phyloP scores from a whole-genome alignment of 1,140 invertebrate genomes.

The Physella acuta region DNA sequence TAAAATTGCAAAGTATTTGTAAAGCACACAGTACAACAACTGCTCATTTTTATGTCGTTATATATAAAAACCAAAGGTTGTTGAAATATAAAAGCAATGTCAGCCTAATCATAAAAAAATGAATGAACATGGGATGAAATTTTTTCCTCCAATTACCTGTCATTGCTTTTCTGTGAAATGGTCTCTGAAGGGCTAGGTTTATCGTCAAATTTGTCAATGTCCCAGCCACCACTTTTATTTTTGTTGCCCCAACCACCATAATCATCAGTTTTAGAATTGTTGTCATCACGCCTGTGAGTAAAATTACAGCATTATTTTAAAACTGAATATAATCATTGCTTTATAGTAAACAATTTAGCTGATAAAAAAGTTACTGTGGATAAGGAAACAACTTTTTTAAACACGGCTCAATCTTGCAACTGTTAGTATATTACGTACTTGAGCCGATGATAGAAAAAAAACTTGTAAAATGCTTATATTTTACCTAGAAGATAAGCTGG shows the following conservation, averaged over 20 bases:
- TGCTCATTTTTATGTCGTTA: too few species aligned
- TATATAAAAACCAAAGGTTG: too few species aligned
- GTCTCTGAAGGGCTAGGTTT: slow-evolving; percentile 42
- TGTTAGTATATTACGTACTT: too few species aligned
- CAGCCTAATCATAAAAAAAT: background rate
- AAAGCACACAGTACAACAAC: too few species aligned
- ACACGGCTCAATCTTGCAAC: too few species aligned
- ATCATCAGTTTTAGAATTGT: slow-evolving; percentile 44
- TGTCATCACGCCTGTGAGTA: slow-evolving; percentile 15
- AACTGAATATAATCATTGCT: too few species aligned
- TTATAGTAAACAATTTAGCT: too few species aligned
- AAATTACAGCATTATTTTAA: background rate
- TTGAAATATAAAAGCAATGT: background rate
- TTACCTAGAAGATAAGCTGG: slow-evolving; percentile 28
- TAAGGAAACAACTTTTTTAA: too few species aligned
- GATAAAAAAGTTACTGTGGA: too few species aligned
- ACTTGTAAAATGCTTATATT: background rate
- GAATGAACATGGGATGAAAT: background rate
- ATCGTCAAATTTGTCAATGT: slow-evolving; percentile 54
- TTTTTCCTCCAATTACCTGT: slow-evolving; percentile 37
- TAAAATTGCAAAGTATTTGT: too few species aligned
- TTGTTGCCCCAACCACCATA: slow-evolving; percentile 49
- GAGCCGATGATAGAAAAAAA: background rate
- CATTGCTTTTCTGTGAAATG: slow-evolving; percentile 43
- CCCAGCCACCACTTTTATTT: slow-evolving; percentile 53